Conservation (phyloP, 2,888 invertebrate genomes). For the Cephus nigrinus region DNA sequence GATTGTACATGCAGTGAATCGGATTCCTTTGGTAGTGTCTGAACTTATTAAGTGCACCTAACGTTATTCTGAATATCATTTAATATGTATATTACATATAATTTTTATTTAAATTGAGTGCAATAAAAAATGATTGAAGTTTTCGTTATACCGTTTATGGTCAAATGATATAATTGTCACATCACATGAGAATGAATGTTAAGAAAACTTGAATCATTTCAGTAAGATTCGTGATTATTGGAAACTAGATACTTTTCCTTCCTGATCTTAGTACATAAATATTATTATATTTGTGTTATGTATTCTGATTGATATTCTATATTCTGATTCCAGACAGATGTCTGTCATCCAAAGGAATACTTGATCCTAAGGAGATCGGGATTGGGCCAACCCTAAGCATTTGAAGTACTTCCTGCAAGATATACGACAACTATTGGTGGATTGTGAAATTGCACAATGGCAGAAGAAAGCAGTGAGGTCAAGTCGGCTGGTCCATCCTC, state of each 20-base stretch:
- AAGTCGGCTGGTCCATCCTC: constrained; percentile 57
- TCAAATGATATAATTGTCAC: background rate
- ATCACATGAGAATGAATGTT: background rate
- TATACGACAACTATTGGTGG: background rate
- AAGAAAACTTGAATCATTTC: background rate
- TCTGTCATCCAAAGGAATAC: constrained; percentile 2
- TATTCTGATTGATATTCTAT: background rate
- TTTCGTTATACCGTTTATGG: background rate
- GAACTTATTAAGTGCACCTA: background rate
- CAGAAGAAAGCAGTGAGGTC: constrained; percentile 55
- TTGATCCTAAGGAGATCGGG: constrained; percentile 2
- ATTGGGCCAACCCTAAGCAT: background rate
- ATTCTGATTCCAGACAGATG: constrained; percentile 16
- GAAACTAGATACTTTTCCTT: background rate
- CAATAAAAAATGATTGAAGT: background rate
- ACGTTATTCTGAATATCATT: background rate
- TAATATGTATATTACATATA: background rate
- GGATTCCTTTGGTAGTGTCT: background rate
- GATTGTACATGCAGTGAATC: background rate
- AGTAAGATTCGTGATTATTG: background rate
- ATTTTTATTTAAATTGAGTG: background rate
- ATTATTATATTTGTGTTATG: background rate
- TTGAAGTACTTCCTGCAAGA: background rate
- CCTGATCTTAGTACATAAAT: background rate
- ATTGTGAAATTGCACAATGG: constrained; percentile 40